Evolutionary conservation across 2,888 invertebrate species (phyloP).

Genomic region (Synanthedon andrenaeformis): DNA sequence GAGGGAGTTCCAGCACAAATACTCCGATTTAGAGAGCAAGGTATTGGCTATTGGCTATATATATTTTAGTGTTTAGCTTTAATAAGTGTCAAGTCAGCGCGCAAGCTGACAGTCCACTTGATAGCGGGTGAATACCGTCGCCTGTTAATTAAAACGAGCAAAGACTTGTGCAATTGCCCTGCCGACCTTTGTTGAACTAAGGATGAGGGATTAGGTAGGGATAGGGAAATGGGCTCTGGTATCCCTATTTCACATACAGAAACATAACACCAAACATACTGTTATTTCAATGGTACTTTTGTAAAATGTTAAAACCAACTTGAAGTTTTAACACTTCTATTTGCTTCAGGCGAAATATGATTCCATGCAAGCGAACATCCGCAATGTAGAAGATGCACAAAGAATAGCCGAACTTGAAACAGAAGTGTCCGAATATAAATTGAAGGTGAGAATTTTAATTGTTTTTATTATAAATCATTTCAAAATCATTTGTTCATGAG

Average conservation of each 20-base stretch:
- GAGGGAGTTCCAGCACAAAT: constrained; percentile 83
- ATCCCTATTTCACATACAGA: too few species aligned
- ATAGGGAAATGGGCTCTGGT: too few species aligned
- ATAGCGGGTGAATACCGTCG: too few species aligned
- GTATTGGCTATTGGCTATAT: constrained; percentile 22
- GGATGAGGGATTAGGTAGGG: too few species aligned
- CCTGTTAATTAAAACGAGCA: too few species aligned
- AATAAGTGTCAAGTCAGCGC: neutral
- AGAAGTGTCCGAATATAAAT: constrained; percentile 92
- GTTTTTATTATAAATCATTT: neutral
- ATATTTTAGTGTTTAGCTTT: constrained; percentile 1
- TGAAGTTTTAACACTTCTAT: too few species aligned
- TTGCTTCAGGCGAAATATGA: constrained; percentile 82
- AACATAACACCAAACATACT: too few species aligned
- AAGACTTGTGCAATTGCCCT: neutral
- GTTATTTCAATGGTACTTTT: too few species aligned
- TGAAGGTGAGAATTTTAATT: constrained; percentile 74
- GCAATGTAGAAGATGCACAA: constrained; percentile 95
- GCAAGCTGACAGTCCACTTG: too few species aligned
- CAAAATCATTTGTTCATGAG: too few species aligned
- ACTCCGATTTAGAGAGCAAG: constrained; percentile 73
- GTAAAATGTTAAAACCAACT: too few species aligned
- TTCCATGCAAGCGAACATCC: constrained; percentile 91
- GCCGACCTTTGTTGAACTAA: too few species aligned
- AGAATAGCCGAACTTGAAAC: constrained; percentile 93